A percentile compares a stretch with the other conserved stretches of the same genome.
These are phyloP conservation scores for Zygothrica quintamaculata DNA, from an alignment of 2,888 invertebrate species.

Conservation along the genomic window DNA sequence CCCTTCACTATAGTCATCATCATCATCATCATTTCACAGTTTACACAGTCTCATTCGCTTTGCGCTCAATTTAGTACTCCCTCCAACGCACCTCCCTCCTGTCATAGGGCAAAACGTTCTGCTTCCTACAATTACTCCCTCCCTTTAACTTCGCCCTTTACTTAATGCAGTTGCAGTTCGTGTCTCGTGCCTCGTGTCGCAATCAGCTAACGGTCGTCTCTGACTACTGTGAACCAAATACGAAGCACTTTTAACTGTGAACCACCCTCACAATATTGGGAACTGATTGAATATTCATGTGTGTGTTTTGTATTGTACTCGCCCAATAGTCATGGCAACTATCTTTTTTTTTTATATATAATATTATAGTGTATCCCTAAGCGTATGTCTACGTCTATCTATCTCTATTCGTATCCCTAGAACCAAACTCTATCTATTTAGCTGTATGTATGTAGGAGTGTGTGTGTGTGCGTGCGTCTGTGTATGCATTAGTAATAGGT, in stretches of 20 bases:
- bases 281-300: constrained; percentile 64
- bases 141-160: too few relatives aligned
- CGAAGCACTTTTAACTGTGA: constrained; percentile 37
- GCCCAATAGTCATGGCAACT: constrained; percentile 70
- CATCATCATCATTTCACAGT: constrained; percentile 8
- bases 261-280: constrained; percentile 41
- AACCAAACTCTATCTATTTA: constrained; percentile 8
- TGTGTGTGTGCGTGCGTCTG: constrained; percentile 5
- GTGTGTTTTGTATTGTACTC: constrained; percentile 26
- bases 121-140: too few relatives aligned
- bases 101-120: constrained; percentile 24
- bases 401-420: constrained; percentile 29
- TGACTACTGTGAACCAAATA: constrained; percentile 6
- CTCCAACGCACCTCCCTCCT: background rate
- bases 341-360: constrained; percentile 56
- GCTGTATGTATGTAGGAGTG: constrained; percentile 6
- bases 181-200: background rate
- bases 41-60: constrained; percentile 38
- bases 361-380: constrained; percentile 18
- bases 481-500: too few relatives aligned
- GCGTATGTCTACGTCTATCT: constrained; percentile 3
- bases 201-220: constrained; percentile 3
- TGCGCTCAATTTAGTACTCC: constrained; percentile 33
- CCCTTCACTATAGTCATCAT: too few relatives aligned
- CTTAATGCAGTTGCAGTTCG: too few relatives aligned